Base-by-base conservation (phyloP, 2,888 invertebrate genomes). In the Eristalis intricaria region DNA sequence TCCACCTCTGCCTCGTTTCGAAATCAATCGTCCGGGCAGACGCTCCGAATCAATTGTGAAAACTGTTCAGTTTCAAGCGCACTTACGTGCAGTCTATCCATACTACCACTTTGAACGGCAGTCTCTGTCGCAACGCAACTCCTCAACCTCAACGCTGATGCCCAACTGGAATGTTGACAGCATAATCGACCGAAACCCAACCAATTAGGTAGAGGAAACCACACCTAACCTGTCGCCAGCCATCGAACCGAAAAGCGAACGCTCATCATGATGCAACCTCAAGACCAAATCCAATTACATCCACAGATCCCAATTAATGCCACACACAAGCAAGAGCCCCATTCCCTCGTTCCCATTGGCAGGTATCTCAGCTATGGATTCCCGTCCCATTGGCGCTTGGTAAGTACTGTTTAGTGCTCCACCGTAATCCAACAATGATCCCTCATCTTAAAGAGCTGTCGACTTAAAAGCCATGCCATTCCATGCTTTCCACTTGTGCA, bases 381-480 rank as follows among this genome's bases (percentile, higher is more conserved):
- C 50, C 19, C 50, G 77, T 70, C 50, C 19, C 50, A 82, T 70
- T 77, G 76, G 71, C 76, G 66, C n/a, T 76, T 29, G 76, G 66
- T 50, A 61, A 66, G 60, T 23, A 70, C 71, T 38, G 56, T 76
- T 81, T 15, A 60, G 43, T 69, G 40, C 65, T 66, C 71, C 63
- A 11, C 69, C 8, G 65, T 81, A 81, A 81, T 85, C 85, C 64
- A 73, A 38, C 69, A 81, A 69, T 76, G 76, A 80, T 80, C 66
- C 75, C 80, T 76, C 75, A 60, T 73, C 73, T 81, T 77, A 40
- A 69, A n/a, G 73, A 69, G 35, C 26, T 64, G 68, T 38, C 32
- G 70, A 70, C 38, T 75, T 64, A 19, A 71, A 43, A 69, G 38
- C 32, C n/a, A 19, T 32, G 22, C 38, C 74, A 23, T 40, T 4